phyloP scores from a whole-genome alignment of 2,797 vertebrate species.

The Babyrousa celebensis region DNA sequence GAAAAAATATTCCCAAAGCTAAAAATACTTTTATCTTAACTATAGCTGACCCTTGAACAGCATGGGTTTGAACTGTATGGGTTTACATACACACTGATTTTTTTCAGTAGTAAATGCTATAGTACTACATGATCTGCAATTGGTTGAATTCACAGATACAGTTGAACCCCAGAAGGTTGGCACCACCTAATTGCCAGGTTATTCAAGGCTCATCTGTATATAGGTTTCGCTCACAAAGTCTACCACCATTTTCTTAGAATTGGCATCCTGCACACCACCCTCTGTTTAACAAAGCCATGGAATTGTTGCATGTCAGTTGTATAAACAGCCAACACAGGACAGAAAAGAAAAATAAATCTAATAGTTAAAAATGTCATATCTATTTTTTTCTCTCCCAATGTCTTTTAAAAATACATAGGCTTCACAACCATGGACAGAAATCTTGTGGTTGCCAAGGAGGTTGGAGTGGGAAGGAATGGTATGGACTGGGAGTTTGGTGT shows the following conservation, averaged over 20 bases:
- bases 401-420: not conserved
- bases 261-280: not conserved
- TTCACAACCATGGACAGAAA: not conserved
- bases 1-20: constrained; percentile 57
- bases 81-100: not conserved
- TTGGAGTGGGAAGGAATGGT: too few relatives aligned
- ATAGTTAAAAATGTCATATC: not conserved
- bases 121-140: not conserved
- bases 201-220: not conserved
- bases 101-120: not conserved
- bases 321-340: not conserved
- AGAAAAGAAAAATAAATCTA: not conserved
- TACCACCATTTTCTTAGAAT: constrained; percentile 34
- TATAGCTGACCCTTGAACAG: not conserved
- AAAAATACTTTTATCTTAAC: constrained; percentile 55
- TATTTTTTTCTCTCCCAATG: not conserved
- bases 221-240: constrained; percentile 6
- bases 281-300: constrained; percentile 47
- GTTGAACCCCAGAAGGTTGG: not conserved
- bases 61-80: not conserved
- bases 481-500: too few relatives aligned
- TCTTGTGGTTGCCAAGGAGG: too few relatives aligned
- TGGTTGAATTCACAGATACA: not conserved
- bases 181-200: not conserved
- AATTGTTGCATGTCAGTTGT: not conserved